Evolutionary conservation across 2,888 invertebrate species (phyloP).

Genomic region (Papilio protenor): DNA sequence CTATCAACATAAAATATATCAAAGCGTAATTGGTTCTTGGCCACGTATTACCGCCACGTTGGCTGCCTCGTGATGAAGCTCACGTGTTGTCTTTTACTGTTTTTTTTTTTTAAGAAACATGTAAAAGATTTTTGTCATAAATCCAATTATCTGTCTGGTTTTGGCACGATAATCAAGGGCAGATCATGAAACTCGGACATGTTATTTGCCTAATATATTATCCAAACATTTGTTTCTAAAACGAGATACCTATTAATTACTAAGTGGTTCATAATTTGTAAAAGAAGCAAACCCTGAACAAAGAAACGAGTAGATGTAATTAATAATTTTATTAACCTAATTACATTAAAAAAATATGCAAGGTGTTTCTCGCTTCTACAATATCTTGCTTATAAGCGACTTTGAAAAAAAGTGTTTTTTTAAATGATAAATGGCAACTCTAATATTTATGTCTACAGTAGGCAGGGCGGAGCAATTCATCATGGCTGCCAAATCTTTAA

Average conservation of each 20-base stretch:
- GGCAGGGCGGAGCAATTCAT: conserved; percentile 12
- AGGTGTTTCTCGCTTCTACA: background rate
- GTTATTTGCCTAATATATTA: conserved; percentile 25
- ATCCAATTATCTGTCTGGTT: conserved; percentile 28
- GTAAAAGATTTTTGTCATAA: conserved; percentile 25
- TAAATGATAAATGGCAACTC: conserved; percentile 17
- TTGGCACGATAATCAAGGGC: conserved; percentile 39
- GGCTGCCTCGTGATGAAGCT: conserved; percentile 21
- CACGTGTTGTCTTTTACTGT: background rate
- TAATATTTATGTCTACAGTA: conserved; percentile 13
- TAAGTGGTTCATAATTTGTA: no score
- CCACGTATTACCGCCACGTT: conserved; percentile 30
- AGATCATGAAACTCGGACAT: conserved; percentile 32
- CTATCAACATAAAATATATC: conserved; percentile 2
- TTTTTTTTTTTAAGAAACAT: conserved; percentile 14
- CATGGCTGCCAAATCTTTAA: conserved; percentile 31
- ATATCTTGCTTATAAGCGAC: background rate
- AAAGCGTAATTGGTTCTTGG: conserved; percentile 7
- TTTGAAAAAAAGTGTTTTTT: background rate
- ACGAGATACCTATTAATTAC: background rate
- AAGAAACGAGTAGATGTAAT: background rate
- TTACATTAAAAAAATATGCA: background rate
- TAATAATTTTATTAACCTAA: background rate
- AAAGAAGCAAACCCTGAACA: no score
- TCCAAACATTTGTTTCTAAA: background rate